Evolutionary conservation across 2,888 invertebrate species (phyloP), one percentile per base, ranked within the genome.

Genomic region (Oithona nana): DNA sequence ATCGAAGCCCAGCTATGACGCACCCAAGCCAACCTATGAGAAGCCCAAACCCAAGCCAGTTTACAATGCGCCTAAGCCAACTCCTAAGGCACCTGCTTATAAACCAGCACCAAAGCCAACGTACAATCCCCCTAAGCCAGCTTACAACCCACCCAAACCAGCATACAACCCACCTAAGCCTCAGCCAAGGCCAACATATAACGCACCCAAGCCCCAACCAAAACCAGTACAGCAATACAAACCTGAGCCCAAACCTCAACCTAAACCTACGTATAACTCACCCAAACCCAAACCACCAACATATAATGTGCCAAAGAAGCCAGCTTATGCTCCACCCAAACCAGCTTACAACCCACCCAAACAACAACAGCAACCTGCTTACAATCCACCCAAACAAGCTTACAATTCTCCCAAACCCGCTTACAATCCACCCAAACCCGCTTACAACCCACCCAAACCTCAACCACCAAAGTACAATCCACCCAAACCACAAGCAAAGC

Each of bases 61-160:
- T 13, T 65, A 65, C 61, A 62, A 31, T 16, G 11, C 51, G n/a
- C 64, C 65, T 39, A 64, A 64, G 22, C 61, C 64, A 13, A 63
- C 65, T 26, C 67, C 65, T 49, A 65, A 63, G 20, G 50, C 66
- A 8, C 65, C 66, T 11, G n/a, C n/a, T n/a, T n/a, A n/a, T n/a
- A n/a, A n/a, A n/a, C n/a, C n/a, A n/a, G 56, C n/a, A n/a, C 56
- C n/a, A 11, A 64, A 61, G 3, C 65, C 64, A 0, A 52, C 64
- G 31, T 28, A 65, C 20, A 63, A 63, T 28, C 54, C 52, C 3
- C 64, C 65, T 22, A 54, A 64, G 39, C 63, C 55, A 13, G 26
- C 59, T 52, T 65, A 66, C 31, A 61, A 60, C 20, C 55, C 62
- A 29, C 57, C 64, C 8, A 49, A 60, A 30, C 54, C 59, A 57